These are phyloP conservation scores for Cottoperca gobio DNA, from an alignment of 2,797 vertebrate species.

Conservation along the genomic window DNA sequence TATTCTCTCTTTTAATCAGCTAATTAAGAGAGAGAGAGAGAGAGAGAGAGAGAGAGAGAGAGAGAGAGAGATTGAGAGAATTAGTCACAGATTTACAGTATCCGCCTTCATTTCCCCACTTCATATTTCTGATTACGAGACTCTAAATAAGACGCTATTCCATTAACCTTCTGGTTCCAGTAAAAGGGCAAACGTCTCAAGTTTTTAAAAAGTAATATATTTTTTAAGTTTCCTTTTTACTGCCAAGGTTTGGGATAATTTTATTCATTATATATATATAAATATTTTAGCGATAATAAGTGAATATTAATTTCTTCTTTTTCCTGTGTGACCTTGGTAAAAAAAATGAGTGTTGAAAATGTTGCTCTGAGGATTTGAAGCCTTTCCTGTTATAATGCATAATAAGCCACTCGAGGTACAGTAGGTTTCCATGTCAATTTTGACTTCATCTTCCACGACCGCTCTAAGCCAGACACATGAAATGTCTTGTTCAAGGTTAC, in stretches of 20 bases:
- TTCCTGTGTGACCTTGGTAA: conserved; percentile 38
- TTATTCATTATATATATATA: neutral
- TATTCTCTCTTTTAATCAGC: conserved; percentile 37
- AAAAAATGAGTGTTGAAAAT: conserved; percentile 25
- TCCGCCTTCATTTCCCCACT: conserved; percentile 40
- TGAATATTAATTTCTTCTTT: conserved; percentile 1
- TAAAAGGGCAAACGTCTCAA: conserved; percentile 42
- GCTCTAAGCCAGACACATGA: conserved; percentile 30
- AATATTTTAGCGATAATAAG: conserved; percentile 30
- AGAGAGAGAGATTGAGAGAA: conserved; percentile 25
- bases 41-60: conserved; percentile 16
- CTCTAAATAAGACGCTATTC: conserved; percentile 33
- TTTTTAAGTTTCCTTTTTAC: conserved; percentile 4
- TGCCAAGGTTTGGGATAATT: conserved; percentile 27
- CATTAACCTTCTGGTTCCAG: conserved; percentile 59
- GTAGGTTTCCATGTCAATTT: conserved; percentile 26
- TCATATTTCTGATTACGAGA: conserved; percentile 45
- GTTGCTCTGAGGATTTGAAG: conserved; percentile 5
- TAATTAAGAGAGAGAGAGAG: conserved; percentile 51
- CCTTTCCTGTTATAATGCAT: neutral
- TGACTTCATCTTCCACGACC: conserved; percentile 5
- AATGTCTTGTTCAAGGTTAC: conserved; percentile 49
- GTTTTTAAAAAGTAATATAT: conserved; percentile 7
- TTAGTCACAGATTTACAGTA: conserved; percentile 45
- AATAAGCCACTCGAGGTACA: conserved; percentile 15